A percentile compares a stretch with the other conserved stretches of the same genome.
Conservation (phyloP, 2,797 vertebrate species). For the Anguilla anguilla region DNA sequence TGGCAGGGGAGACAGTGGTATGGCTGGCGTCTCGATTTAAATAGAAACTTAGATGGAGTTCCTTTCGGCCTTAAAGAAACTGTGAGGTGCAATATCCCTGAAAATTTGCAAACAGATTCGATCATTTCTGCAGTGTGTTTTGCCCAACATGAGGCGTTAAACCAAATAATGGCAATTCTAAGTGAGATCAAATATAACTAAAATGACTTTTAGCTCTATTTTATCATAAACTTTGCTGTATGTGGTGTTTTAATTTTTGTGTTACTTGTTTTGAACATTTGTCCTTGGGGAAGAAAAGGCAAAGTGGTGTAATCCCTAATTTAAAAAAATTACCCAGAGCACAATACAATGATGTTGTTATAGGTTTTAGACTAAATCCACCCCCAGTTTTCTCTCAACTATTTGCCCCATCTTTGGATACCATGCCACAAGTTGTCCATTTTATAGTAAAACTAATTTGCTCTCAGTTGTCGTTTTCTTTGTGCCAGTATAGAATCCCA, state of each 20-base stretch:
- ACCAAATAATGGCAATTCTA: neutral
- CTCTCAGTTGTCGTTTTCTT: conserved; percentile 49
- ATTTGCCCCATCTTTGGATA: neutral
- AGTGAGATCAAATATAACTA: neutral
- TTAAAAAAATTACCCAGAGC: conserved; percentile 1
- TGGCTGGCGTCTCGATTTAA: conserved; percentile 30
- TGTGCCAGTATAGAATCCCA: conserved; percentile 70
- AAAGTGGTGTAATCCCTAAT: conserved; percentile 51
- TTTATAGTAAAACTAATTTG: conserved; percentile 64
- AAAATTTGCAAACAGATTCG: conserved; percentile 23
- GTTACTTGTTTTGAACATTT: neutral
- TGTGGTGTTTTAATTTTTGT: neutral
- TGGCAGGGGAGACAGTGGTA: conserved; percentile 7
- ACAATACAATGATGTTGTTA: neutral
- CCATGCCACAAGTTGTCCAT: conserved; percentile 56
- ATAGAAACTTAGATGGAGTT: conserved; percentile 33
- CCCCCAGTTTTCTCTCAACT: neutral
- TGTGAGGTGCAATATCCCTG: conserved; percentile 38
- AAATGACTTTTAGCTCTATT: neutral
- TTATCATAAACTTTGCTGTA: neutral
- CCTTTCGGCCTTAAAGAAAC: conserved; percentile 54
- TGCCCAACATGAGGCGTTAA: neutral
- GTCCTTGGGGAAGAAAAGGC: conserved; percentile 34
- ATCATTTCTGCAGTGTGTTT: neutral
- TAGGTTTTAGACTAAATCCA: conserved; percentile 15